Evolutionary conservation across 2,888 invertebrate genomes (phyloP), one percentile per base, ranked within the genome.

Genomic region (Acleris literana): DNA sequence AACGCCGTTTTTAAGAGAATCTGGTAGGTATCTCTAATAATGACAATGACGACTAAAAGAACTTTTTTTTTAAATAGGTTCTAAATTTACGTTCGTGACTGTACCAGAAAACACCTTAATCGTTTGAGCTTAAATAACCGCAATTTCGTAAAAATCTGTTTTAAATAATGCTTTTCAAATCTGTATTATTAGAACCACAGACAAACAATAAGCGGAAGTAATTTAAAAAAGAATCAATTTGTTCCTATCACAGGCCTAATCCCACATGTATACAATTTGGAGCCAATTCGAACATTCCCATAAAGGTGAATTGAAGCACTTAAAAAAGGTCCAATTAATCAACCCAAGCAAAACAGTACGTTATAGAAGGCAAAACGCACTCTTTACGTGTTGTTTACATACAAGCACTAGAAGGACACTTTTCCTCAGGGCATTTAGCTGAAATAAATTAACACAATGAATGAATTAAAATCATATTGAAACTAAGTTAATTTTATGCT

Each of bases 211-310:
- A 55, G 43, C 43, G 29, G 51, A 51, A 33, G 49, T 25, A 13
- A 64, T 49, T 59, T 43, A 49, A 60, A 25, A 49, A 44, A 55
- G 29, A 60, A 43, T 44, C 54, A 60, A 60, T 33, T 33, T 29
- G 43, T 60, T 44, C 18, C 55, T 46, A 55, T 65, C 60, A 65
- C n/a, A 33, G 17, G 7, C 33, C 33, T 9, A 7, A 52, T 65
- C 60, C 55, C 55, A 51, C 33, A 56, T 60, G 6, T 20, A 56
- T 65, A 61, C 60, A 61, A 57, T 16, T 60, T 25, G 22, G 22
- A 16, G 17, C 39, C 22, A 46, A 58, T 63, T 46, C 29, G 22
- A 55, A 17, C 25, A 49, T 25, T 49, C 43, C 39, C 18, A 20
- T 5, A 46, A 59, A 53, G 39, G 16, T 43, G 20, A 39, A 49